Evolutionary conservation across 2,888 invertebrate species (phyloP).

Genomic region (Adela reaumurella): DNA sequence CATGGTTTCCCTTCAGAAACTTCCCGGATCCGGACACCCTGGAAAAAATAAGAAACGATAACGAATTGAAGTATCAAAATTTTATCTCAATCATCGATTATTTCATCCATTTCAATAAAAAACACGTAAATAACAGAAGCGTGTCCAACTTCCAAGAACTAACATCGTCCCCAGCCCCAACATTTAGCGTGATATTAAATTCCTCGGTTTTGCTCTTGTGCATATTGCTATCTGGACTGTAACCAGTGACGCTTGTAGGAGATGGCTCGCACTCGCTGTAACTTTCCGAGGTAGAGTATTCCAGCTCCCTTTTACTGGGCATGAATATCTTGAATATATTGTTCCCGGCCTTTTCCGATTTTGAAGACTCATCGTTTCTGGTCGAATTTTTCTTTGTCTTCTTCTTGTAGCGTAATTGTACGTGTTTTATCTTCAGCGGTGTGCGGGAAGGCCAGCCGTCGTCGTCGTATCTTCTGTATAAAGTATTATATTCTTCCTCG

Average conservation of each 20-base stretch:
- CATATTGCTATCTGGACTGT: too few species aligned
- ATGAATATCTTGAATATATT: slow-evolving; percentile 33
- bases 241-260: neutral
- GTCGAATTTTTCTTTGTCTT: slow-evolving; percentile 20
- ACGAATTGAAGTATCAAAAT: too few species aligned
- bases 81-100: too few species aligned
- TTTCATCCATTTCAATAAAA: too few species aligned
- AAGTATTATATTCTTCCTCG: slow-evolving; percentile 37
- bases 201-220: too few species aligned
- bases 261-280: slow-evolving; percentile 43
- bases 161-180: too few species aligned
- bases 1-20: slow-evolving; percentile 84
- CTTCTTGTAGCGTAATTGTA: slow-evolving; percentile 38
- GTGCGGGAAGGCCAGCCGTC: slow-evolving; percentile 20
- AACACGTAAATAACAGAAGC: too few species aligned
- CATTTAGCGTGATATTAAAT: too few species aligned
- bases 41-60: too few species aligned
- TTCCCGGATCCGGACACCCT: slow-evolving; percentile 86
- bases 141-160: too few species aligned
- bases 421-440: slow-evolving; percentile 35
- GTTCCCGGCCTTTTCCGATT: slow-evolving; percentile 32
- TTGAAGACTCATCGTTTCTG: slow-evolving; percentile 22
- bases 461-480: slow-evolving; percentile 21
- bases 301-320: slow-evolving; percentile 32
- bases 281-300: slow-evolving; percentile 39